Conservation (phyloP, 2,888 invertebrate genomes). For the Pyrrhia umbra region DNA sequence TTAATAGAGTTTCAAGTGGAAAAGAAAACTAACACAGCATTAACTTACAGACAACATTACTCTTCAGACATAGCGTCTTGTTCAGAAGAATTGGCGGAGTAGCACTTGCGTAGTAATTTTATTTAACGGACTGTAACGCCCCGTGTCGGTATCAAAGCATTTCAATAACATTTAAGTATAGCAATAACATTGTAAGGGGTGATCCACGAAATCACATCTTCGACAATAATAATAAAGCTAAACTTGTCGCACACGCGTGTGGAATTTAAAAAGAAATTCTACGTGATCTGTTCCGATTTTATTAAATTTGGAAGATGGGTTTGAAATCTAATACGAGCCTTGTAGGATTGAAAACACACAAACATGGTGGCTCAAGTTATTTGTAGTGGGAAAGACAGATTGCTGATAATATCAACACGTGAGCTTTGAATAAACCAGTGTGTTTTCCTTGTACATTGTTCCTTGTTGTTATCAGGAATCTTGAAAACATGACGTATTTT, state of each 20-base stretch:
- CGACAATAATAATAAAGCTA: constrained; percentile 80
- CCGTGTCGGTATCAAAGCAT: constrained; percentile 70
- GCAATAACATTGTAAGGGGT: constrained; percentile 77
- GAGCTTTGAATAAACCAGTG: constrained; percentile 34
- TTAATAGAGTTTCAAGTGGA: background rate
- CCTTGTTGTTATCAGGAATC: constrained; percentile 32
- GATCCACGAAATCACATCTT: constrained; percentile 80
- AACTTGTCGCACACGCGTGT: constrained; percentile 79
- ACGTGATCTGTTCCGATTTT: constrained; percentile 64
- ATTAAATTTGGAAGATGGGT: constrained; percentile 70
- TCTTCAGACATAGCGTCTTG: constrained; percentile 25
- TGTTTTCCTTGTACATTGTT: constrained; percentile 40
- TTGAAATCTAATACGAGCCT: constrained; percentile 12
- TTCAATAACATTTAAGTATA: constrained; percentile 77
- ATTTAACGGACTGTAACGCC: constrained; percentile 66
- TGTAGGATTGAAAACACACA: constrained; percentile 33
- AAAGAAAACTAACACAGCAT: constrained; percentile 3
- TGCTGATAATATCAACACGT: constrained; percentile 41
- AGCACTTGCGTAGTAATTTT: constrained; percentile 57
- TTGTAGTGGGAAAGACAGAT: constrained; percentile 49
- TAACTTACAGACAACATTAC: constrained; percentile 39
- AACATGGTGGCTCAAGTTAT: constrained; percentile 32
- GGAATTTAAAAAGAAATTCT: constrained; percentile 78
- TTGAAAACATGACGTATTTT: constrained; percentile 25
- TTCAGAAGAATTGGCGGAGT: constrained; percentile 54